These are phyloP conservation scores for Hiodon alosoides DNA, from an alignment of 2,113 vertebrate genomes.

Conservation along the genomic window DNA sequence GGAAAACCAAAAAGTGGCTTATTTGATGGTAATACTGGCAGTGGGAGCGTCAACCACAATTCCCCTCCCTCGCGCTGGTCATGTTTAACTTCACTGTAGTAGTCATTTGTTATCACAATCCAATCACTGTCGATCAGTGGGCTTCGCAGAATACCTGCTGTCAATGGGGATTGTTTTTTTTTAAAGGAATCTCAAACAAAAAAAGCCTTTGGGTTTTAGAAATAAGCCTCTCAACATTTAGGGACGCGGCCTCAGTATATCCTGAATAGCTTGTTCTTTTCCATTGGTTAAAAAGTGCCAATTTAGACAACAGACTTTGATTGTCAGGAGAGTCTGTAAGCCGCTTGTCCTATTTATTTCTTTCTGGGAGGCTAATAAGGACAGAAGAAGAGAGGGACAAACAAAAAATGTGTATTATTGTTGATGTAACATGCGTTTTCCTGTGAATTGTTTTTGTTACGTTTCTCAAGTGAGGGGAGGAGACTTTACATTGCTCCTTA, in stretches of 20 bases:
- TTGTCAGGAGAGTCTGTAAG: slow-evolving; percentile 59
- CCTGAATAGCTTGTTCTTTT: slow-evolving; percentile 25
- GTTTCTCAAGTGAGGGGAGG: slow-evolving; percentile 49
- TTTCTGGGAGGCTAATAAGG: slow-evolving; percentile 63
- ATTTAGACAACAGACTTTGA: slow-evolving; percentile 45
- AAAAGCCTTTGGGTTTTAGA: not conserved
- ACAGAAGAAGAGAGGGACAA: slow-evolving; percentile 37
- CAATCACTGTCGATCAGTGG: slow-evolving; percentile 1
- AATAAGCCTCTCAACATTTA: slow-evolving; percentile 58
- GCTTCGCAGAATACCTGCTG: not conserved
- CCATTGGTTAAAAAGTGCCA: slow-evolving; percentile 28
- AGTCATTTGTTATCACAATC: not conserved
- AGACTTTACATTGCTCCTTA: slow-evolving; percentile 51
- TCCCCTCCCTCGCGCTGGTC: slow-evolving; percentile 8
- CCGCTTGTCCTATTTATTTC: slow-evolving; percentile 62
- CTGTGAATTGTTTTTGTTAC: slow-evolving; percentile 67
- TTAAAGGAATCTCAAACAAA: slow-evolving; percentile 22
- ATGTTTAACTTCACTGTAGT: not conserved
- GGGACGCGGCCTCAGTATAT: slow-evolving; percentile 52
- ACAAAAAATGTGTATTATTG: slow-evolving; percentile 39
- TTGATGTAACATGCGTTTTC: slow-evolving; percentile 55
- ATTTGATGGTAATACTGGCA: slow-evolving; percentile 11
- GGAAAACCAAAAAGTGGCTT: slow-evolving; percentile 28
- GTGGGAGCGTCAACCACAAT: not conserved
- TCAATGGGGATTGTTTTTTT: slow-evolving; percentile 36